These are phyloP conservation scores for Chaetodon auriga DNA, from an alignment of 2,113 vertebrate species.

Conservation along the genomic window DNA sequence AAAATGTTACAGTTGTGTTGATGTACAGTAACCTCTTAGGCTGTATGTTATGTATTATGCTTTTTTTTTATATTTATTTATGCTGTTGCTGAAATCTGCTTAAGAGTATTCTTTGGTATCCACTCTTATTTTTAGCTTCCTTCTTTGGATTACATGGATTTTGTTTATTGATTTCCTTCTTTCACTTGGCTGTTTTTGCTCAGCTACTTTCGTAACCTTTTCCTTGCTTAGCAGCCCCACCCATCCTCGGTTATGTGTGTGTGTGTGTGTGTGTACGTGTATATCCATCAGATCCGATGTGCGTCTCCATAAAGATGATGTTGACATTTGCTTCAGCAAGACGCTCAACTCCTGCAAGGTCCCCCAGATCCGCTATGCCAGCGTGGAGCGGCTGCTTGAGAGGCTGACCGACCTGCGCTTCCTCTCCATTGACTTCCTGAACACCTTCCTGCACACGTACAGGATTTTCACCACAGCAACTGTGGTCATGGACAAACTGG, in stretches of 20 bases:
- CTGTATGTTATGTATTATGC: slow-evolving; percentile 32
- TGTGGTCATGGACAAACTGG: slow-evolving; percentile 95
- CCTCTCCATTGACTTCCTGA: slow-evolving; percentile 99
- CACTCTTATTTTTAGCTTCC: slow-evolving; percentile 35
- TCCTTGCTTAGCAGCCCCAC: slow-evolving; percentile 68
- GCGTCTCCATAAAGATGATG: slow-evolving; percentile 96
- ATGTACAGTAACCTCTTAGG: slow-evolving; percentile 7
- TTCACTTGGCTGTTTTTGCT: slow-evolving; percentile 53
- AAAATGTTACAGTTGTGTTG: slow-evolving; percentile 33
- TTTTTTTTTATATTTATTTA: slow-evolving; percentile 57
- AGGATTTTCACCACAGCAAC: slow-evolving; percentile 94
- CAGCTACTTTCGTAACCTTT: slow-evolving; percentile 47
- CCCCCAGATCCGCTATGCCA: slow-evolving; percentile 97
- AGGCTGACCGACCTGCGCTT: slow-evolving; percentile 96
- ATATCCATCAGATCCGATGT: slow-evolving; percentile 90
- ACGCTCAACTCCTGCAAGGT: slow-evolving; percentile 99
- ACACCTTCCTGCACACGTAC: slow-evolving; percentile 98
- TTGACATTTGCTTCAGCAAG: slow-evolving; percentile 99
- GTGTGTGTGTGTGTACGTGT: slow-evolving; percentile 71
- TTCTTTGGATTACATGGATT: slow-evolving; percentile 48
- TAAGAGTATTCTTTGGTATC: slow-evolving; percentile 22
- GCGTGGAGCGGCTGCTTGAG: slow-evolving; percentile 95
- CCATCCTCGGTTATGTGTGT: slow-evolving; percentile 74
- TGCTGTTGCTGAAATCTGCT: slow-evolving; percentile 25
- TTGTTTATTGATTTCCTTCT: slow-evolving; percentile 26